phyloP scores from a whole-genome alignment of 2,797 vertebrate genomes.

The Pipistrellus kuhlii region DNA sequence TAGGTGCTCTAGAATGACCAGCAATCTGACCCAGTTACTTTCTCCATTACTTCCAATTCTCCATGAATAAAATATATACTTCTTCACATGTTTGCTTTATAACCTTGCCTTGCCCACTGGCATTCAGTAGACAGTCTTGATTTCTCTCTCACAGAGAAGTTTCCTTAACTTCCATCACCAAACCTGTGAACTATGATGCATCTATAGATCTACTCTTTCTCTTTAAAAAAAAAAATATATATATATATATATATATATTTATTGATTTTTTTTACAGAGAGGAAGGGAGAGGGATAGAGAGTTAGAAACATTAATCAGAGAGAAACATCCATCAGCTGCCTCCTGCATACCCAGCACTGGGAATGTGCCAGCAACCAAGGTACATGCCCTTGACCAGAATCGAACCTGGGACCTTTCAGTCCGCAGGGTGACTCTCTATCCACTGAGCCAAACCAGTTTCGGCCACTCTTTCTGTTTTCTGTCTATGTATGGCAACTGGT shows the following conservation, averaged over 20 bases:
- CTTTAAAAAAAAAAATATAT: too few relatives aligned
- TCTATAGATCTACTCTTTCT: neutral
- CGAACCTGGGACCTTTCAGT: too few relatives aligned
- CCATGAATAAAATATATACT: neutral
- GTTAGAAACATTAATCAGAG: too few relatives aligned
- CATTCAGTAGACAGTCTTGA: neutral
- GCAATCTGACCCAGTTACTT: neutral
- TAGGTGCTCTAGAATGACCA: neutral
- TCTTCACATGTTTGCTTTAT: neutral
- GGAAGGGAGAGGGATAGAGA: too few relatives aligned
- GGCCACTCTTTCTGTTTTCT: neutral
- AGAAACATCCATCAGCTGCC: too few relatives aligned
- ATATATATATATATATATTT: too few relatives aligned
- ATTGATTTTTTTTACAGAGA: too few relatives aligned
- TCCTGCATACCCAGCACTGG: too few relatives aligned
- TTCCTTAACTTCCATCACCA: neutral
- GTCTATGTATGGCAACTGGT: neutral
- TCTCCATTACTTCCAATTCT: neutral
- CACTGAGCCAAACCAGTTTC: too few relatives aligned
- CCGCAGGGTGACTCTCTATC: too few relatives aligned
- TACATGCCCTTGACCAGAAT: too few relatives aligned
- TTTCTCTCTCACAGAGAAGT: conserved; percentile 1
- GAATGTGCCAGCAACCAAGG: too few relatives aligned
- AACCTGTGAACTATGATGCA: neutral
- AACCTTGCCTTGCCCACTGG: neutral